Evolutionary conservation across 2,888 invertebrate species (phyloP).

Genomic region (Branchipolynoe longqiensis): DNA sequence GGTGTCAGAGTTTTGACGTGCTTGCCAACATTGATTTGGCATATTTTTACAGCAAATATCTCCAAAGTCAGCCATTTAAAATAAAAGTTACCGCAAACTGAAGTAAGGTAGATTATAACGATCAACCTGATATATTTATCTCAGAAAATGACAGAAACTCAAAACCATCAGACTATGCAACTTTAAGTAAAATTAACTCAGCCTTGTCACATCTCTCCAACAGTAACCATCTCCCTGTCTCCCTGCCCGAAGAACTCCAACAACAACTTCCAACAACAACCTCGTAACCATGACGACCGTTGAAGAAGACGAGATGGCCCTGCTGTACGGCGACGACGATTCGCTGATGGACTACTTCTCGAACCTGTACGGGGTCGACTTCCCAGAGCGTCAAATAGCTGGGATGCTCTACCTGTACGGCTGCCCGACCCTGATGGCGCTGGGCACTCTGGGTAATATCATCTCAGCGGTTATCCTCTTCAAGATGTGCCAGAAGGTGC

Average conservation of each 20-base stretch:
- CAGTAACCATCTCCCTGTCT: background rate
- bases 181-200: too few species aligned
- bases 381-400: conserved; percentile 52
- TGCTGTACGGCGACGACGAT: conserved; percentile 38
- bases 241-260: background rate
- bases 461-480: conserved; percentile 69
- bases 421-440: conserved; percentile 73
- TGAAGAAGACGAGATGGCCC: conserved; percentile 8
- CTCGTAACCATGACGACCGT: conserved; percentile 4
- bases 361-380: conserved; percentile 12
- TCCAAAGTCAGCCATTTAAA: too few species aligned
- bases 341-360: conserved; percentile 31
- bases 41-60: too few species aligned
- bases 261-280: background rate
- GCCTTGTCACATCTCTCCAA: background rate
- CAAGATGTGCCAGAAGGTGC: conserved; percentile 73
- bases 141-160: too few species aligned
- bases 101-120: too few species aligned
- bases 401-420: conserved; percentile 68
- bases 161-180: too few species aligned
- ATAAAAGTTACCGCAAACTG: too few species aligned
- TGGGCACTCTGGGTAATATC: conserved; percentile 76
- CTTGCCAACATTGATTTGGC: too few species aligned
- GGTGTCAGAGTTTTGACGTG: too few species aligned
- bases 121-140: too few species aligned